A percentile compares a stretch with the other conserved stretches of the same genome.
Conservation (phyloP, 2,888 invertebrate species). For the Ceramica pisi region DNA sequence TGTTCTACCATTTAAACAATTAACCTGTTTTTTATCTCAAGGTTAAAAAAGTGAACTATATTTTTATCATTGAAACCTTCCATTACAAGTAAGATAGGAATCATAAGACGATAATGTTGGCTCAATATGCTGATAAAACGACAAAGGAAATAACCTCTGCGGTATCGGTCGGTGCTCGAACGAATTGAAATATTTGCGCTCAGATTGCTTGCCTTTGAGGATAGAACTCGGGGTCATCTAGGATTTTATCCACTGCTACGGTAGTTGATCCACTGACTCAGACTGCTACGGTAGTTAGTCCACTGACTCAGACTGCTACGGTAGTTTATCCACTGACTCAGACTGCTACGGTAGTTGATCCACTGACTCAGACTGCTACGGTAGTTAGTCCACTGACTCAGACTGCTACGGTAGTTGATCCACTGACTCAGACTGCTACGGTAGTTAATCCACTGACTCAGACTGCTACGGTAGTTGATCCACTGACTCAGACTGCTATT, state of each 20-base stretch:
- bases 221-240: conserved; percentile 57
- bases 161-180: conserved; percentile 57
- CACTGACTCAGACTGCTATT: conserved; percentile 14
- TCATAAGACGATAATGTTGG: conserved; percentile 41
- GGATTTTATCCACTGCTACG: conserved; percentile 46
- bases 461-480: conserved; percentile 13
- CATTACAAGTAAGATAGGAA: conserved; percentile 21
- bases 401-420: conserved; percentile 13
- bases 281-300: conserved; percentile 13
- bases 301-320: conserved; percentile 14
- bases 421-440: conserved; percentile 14
- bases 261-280: too few species aligned
- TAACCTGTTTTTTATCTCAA: too few species aligned
- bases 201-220: conserved; percentile 73
- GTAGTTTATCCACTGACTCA: conserved; percentile 29
- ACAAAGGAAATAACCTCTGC: conserved; percentile 55
- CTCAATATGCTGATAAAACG: conserved; percentile 52
- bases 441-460: conserved; percentile 27
- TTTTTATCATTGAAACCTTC: neutral
- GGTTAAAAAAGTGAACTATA: neutral
- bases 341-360: conserved; percentile 13
- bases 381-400: conserved; percentile 27
- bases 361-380: conserved; percentile 14
- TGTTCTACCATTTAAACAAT: too few species aligned
- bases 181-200: conserved; percentile 74